Base-by-base conservation (phyloP, 2,888 invertebrate genomes). In the Meandrusa payeni region DNA sequence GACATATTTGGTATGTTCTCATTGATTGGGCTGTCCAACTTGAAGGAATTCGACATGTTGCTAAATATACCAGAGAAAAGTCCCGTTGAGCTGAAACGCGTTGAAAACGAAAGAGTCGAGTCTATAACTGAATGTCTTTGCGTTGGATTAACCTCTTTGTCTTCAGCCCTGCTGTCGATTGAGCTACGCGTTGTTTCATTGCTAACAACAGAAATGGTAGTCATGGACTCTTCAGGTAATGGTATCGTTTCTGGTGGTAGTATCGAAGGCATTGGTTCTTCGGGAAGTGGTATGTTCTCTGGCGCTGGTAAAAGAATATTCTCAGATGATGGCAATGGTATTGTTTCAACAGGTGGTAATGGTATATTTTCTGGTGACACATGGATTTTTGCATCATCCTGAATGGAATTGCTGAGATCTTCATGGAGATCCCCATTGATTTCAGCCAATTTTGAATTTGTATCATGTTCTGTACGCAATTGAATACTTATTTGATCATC, bases 401-500 rank as follows among this genome's bases (percentile, higher is more conserved):
- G 64, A 19, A 66, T 47, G 2, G 69, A 68, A 42, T 61, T 61
- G 50, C 64, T 56, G 47, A 65, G 47, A 3, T 82, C 81, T 13
- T 79, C 81, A 49, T 78, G 78, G 2, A 71, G 41, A 12, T 85
- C 86, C 0, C 85, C 86, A 42, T 85, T 85, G 9, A 79, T 55
- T 4, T 82, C 81, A 5, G 67, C 61, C 22, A 65, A 55, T 36
- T 64, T 68, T 1, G 65, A 59, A 11, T 54, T 51, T 19, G 59
- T 52, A 38, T 79, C 76, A 45, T 72, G 66, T 44, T 79, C 86
- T 0, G 80, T 83, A 26, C 86, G 71, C 52, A 88, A 47, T 54
- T 88, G 85, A 52, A 89, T 73, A 63, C 88, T 88, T 60, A 89
- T 83, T 53, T 80, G 87, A 65, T 88, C 88, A 33, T 86, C 88